Evolutionary conservation across 2,113 vertebrate species (phyloP).

Genomic region (Boleophthalmus pectinirostris): DNA sequence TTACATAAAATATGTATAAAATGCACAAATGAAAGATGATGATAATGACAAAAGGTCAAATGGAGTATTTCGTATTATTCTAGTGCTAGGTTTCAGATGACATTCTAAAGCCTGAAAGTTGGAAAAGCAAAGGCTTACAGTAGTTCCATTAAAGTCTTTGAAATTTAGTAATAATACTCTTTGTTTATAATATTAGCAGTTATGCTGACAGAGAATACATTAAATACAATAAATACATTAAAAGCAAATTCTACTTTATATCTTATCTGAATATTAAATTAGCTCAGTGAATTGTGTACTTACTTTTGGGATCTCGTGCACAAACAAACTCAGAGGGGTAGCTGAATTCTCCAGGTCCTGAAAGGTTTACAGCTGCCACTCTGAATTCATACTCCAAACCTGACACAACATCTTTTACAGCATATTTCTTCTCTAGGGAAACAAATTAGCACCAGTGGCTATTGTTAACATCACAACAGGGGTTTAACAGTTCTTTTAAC

Average conservation of each 20-base stretch:
- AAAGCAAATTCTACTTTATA: no score
- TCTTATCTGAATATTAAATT: no score
- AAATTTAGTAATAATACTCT: neutral
- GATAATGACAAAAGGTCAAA: neutral
- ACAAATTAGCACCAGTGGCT: neutral
- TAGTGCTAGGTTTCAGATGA: neutral
- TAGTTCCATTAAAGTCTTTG: no score
- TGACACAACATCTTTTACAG: constrained; percentile 76
- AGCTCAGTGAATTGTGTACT: constrained; percentile 43
- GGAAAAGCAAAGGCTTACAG: no score
- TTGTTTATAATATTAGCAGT: neutral
- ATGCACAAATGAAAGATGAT: neutral
- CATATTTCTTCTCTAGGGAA: constrained; percentile 79
- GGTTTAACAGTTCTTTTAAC: neutral
- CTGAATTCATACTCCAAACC: constrained; percentile 89
- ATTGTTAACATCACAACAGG: neutral
- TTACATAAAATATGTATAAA: neutral
- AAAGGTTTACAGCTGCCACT: constrained; percentile 83
- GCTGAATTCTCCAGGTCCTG: constrained; percentile 83
- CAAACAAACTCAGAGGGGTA: constrained; percentile 77
- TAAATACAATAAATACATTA: no score
- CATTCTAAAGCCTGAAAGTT: neutral
- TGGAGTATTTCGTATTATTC: neutral
- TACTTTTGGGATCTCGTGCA: constrained; percentile 82
- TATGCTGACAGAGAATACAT: neutral